Evolutionary conservation across 2,888 invertebrate species (phyloP).

Genomic region (Leptopterna dolabrata): DNA sequence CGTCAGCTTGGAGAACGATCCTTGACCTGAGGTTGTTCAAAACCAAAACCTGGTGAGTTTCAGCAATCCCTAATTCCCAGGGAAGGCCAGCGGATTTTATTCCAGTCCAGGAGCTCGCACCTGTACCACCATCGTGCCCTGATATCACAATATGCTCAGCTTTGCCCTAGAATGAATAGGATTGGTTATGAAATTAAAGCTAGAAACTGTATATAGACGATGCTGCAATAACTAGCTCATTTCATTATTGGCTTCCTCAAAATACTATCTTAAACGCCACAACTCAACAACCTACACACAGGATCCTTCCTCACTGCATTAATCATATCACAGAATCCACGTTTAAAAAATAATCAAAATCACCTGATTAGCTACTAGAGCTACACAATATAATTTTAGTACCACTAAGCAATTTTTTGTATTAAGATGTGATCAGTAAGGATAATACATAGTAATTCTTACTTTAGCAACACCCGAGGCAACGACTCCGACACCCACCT

Average conservation of each 20-base stretch:
- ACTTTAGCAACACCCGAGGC: conserved; percentile 99
- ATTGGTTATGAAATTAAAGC: neutral
- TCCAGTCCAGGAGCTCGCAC: conserved; percentile 98
- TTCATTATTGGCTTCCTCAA: too few relatives aligned
- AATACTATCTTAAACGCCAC: too few relatives aligned
- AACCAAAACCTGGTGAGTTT: conserved; percentile 97
- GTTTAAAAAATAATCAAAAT: too few relatives aligned
- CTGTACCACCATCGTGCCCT: conserved; percentile 99
- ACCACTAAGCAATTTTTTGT: too few relatives aligned
- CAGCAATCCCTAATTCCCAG: conserved; percentile 98
- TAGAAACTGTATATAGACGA: too few relatives aligned
- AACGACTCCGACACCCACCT: conserved; percentile 98
- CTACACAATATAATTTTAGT: too few relatives aligned
- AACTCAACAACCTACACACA: too few relatives aligned
- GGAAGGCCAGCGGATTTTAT: conserved; percentile 98
- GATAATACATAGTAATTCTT: conserved; percentile 40
- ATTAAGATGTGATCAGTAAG: too few relatives aligned
- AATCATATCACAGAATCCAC: too few relatives aligned
- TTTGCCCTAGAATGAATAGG: conserved; percentile 77
- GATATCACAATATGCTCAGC: conserved; percentile 99
- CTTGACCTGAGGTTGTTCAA: conserved; percentile 92
- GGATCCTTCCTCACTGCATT: too few relatives aligned
- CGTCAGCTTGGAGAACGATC: conserved; percentile 95
- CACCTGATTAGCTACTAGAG: too few relatives aligned
- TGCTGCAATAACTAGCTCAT: too few relatives aligned